Base-by-base conservation (phyloP, 2,888 invertebrate species). In the Aricia artaxerxes region DNA sequence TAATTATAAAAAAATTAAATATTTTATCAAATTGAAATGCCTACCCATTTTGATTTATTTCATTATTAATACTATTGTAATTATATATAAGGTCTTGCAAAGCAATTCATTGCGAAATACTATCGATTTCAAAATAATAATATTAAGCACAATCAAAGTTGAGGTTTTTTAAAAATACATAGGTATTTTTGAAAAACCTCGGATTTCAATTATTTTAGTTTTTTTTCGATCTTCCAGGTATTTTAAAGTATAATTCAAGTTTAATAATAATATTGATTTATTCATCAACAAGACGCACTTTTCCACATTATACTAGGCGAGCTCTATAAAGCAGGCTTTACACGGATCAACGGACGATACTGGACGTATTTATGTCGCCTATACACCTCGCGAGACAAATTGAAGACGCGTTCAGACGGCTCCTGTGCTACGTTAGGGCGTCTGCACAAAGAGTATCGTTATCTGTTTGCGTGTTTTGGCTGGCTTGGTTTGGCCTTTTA, bases 301-400 rank as follows among this genome's bases (percentile, higher is more conserved):
- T 69, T 35, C 5, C 69, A 69, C 69, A 69, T 69, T 35, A 69
- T 35, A 13, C 4, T 61, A 24, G n/a, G n/a, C 61, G 35, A 35
- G 31, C 69, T 69, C 69, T 35, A 69, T 69, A 69, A 69, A 69
- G 69, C 35, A 69, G 69, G 69, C 35, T 69, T 35, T 13, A 69
- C 69, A 13, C 35, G 69, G 69, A 69, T 69, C 69, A 69, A 31
- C 11, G 13, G 35, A 69, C 16, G 57, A 16, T 16, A 16, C 57
- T 57, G 57, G 16, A 57, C 57, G 35, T 69, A 69, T 69, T 69
- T 69, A 69, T 69, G 69, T 69, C 69, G 4, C 11, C 35, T 11
- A 13, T 69, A 35, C 69, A 69, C 69, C 35, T 4, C 35, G 35
- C 64, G 24, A 31, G 64, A 69, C 69, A 69, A 69, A 69, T 69